Percentiles rank a stretch among this genome's conserved stretches.
phyloP scores from a whole-genome alignment of 2,113 vertebrate genomes.

The Petaurus breviceps region DNA sequence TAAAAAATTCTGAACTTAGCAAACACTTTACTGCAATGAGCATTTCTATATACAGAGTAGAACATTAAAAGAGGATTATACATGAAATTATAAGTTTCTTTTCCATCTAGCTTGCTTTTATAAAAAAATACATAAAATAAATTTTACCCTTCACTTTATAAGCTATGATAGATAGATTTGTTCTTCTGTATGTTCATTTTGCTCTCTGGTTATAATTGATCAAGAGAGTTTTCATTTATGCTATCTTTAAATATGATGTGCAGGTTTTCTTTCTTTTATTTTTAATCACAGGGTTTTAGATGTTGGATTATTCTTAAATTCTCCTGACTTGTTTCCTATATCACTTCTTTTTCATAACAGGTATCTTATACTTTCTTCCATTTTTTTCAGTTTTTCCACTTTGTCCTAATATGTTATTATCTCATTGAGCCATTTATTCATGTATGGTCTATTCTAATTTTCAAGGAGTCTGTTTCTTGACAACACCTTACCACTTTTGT shows the following conservation, averaged over 20 bases:
- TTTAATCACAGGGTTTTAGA: neutral
- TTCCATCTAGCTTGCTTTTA: no score
- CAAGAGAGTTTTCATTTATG: neutral
- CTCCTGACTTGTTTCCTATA: neutral
- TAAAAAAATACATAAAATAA: no score
- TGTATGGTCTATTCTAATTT: no score
- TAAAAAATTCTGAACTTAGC: neutral
- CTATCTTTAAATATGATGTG: no score
- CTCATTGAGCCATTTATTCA: no score
- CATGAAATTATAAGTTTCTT: no score
- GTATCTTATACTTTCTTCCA: neutral
- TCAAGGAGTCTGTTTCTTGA: no score
- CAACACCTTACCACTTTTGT: no score
- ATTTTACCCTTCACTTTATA: no score
- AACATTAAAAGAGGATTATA: neutral
- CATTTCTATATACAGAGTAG: neutral
- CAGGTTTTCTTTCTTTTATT: no score
- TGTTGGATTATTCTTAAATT: neutral
- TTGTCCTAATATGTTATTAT: neutral
- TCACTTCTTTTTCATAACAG: neutral
- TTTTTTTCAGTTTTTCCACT: neutral
- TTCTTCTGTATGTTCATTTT: neutral
- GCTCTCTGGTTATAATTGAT: neutral
- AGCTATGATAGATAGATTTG: no score
- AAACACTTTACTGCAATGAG: neutral